Percentiles rank a stretch among this genome's conserved stretches.
phyloP scores from a whole-genome alignment of 2,888 invertebrate species.

The Salticus scenicus region DNA sequence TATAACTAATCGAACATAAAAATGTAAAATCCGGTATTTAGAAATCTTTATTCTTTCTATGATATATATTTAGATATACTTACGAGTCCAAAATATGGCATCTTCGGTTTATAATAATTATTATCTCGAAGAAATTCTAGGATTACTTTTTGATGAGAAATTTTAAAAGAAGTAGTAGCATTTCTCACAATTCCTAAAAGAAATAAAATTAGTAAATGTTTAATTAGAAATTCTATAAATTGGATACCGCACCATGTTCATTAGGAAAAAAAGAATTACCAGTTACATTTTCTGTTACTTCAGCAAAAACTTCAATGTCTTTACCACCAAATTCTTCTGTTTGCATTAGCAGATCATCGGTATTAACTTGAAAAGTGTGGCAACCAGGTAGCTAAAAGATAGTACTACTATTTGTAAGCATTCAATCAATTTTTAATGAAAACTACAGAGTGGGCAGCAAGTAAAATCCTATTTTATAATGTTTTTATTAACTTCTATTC shows the following conservation, averaged over 20 bases:
- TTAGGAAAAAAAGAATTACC: conserved; percentile 73
- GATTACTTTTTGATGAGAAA: conserved; percentile 17
- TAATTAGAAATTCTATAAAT: not conserved
- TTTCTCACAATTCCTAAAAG: conserved; percentile 39
- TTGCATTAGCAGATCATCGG: conserved; percentile 75
- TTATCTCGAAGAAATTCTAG: conserved; percentile 27
- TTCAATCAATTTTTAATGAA: too few species aligned
- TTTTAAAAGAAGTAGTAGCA: not conserved
- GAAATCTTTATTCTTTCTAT: too few species aligned
- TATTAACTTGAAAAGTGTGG: conserved; percentile 75
- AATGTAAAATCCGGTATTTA: too few species aligned
- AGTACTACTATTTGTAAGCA: too few species aligned
- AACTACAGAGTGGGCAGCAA: too few species aligned
- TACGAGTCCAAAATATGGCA: conserved; percentile 52
- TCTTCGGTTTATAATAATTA: conserved; percentile 47
- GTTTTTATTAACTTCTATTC: too few species aligned
- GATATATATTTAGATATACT: not conserved
- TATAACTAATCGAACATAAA: too few species aligned
- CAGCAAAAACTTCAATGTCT: conserved; percentile 77
- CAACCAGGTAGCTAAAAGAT: conserved; percentile 74
- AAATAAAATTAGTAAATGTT: not conserved
- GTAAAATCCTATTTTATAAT: too few species aligned
- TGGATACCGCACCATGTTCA: not conserved
- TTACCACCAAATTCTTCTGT: conserved; percentile 75
- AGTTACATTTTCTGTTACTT: conserved; percentile 80